Conservation (phyloP, 53 echinoderm and acorn worm species). For the Mesocentrotus franciscanus region DNA sequence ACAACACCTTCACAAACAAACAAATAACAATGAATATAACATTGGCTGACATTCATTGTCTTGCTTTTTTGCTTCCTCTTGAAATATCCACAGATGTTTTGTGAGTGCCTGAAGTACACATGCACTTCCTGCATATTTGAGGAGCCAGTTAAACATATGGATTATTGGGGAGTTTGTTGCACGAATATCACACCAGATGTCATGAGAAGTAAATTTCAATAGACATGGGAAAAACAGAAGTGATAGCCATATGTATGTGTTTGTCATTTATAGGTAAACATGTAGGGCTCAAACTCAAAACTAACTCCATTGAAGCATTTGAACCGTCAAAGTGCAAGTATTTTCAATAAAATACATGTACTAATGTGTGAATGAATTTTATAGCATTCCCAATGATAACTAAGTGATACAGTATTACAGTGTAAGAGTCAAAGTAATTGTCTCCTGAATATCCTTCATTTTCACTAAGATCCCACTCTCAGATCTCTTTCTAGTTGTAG, state of each 20-base stretch:
- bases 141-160: neutral
- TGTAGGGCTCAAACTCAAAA: neutral
- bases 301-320: too few relatives aligned
- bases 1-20: neutral
- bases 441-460: too few relatives aligned
- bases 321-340: too few relatives aligned
- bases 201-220: neutral
- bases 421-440: too few relatives aligned
- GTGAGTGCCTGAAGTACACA: neutral
- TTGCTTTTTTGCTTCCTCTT: neutral
- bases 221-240: neutral
- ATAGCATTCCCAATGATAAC: too few relatives aligned
- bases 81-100: conserved; percentile 9
- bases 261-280: neutral
- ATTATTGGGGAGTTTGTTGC: neutral
- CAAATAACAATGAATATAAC: neutral
- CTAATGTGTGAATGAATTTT: too few relatives aligned
- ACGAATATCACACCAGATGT: neutral
- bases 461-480: too few relatives aligned
- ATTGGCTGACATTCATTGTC: neutral
- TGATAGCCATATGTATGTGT: neutral
- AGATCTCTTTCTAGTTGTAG: too few relatives aligned
- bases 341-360: too few relatives aligned
- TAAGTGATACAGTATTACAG: too few relatives aligned
- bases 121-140: neutral